A percentile compares a stretch with the other conserved stretches of the same genome.
These are phyloP conservation scores for Caenorhabditis brenneri DNA, from an alignment of 1,140 invertebrate genomes.

Conservation along the genomic window DNA sequence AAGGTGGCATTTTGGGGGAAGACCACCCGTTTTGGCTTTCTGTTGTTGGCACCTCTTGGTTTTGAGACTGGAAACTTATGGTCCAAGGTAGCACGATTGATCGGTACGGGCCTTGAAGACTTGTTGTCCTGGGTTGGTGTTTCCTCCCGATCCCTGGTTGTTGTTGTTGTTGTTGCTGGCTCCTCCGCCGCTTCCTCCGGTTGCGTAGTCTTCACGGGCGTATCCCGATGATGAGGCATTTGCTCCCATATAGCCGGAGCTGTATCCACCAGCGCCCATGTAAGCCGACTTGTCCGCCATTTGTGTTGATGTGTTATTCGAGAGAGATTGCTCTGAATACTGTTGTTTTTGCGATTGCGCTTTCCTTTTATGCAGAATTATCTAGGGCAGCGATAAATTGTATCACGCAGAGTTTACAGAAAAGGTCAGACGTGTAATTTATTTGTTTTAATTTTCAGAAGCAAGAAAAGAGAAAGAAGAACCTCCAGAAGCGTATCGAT, in stretches of 20 bases:
- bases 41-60: too few relatives aligned
- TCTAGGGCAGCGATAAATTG: background rate
- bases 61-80: background rate
- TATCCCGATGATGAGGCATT: background rate
- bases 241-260: background rate
- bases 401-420: background rate
- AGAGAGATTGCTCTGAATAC: background rate
- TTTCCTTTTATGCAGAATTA: background rate
- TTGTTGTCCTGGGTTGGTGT: background rate
- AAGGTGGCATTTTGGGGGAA: background rate
- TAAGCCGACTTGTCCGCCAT: constrained; percentile 21
- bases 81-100: constrained; percentile 4
- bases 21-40: background rate
- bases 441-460: background rate
- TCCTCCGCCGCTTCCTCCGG: background rate
- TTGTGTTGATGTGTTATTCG: background rate
- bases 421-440: background rate
- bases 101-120: constrained; percentile 7
- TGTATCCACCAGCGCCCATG: constrained; percentile 3
- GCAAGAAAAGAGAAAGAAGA: constrained; percentile 37
- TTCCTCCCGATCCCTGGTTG: background rate
- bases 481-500: constrained; percentile 26
- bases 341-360: background rate
- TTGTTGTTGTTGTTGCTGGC: background rate
- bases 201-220: background rate